These are phyloP conservation scores for Coturnix japonica DNA, from an alignment of 2,113 vertebrate species.

Conservation along the genomic window DNA sequence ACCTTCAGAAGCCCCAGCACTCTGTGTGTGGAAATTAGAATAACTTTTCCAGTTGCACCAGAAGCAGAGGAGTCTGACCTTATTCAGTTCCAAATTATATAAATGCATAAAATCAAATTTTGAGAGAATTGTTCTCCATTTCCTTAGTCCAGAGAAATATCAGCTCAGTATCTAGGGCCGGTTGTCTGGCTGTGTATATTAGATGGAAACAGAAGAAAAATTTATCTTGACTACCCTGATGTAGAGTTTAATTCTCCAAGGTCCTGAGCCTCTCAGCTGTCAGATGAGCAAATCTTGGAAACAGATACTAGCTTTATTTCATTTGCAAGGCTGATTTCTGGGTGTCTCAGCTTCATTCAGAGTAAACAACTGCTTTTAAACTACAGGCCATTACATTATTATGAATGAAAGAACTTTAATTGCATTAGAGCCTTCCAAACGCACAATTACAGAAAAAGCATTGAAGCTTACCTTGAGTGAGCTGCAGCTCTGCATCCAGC, in stretches of 20 bases:
- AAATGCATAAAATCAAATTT: background rate
- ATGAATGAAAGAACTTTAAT: slow-evolving; percentile 16
- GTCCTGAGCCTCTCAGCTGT: background rate
- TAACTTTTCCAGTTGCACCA: background rate
- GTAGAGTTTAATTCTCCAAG: background rate
- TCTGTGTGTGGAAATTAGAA: background rate
- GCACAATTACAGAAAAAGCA: background rate
- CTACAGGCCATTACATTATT: background rate
- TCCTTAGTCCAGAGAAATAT: background rate
- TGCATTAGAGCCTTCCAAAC: slow-evolving; percentile 25
- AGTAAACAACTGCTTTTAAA: slow-evolving; percentile 15
- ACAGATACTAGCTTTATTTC: background rate
- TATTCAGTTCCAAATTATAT: background rate
- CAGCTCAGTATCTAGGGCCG: background rate
- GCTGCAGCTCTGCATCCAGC: background rate
- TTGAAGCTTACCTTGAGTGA: background rate
- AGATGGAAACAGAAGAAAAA: background rate
- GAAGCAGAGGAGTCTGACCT: background rate
- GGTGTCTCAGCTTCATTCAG: background rate
- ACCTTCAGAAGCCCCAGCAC: background rate
- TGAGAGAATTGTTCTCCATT: background rate
- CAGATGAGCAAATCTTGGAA: background rate
- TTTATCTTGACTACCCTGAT: background rate
- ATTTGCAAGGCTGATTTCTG: background rate
- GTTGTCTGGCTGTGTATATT: background rate